Base-by-base conservation (phyloP, 2,113 vertebrate species). In the Zapus hudsonius region DNA sequence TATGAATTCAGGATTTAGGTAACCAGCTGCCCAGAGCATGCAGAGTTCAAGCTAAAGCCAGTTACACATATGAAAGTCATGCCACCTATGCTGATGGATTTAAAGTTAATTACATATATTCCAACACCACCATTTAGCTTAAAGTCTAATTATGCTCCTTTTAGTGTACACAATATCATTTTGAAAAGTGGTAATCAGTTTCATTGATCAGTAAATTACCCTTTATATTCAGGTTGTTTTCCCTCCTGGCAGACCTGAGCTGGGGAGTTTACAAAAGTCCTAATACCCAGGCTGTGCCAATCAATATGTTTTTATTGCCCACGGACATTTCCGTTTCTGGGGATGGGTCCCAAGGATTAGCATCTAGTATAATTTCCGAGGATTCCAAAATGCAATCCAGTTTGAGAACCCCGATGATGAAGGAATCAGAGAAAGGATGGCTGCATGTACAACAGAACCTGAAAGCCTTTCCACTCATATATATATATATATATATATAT, bases 1-100 rank as follows among this genome's bases (percentile, higher is more conserved):
- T 95, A 40, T 92, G 84, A 86, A 57, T 93, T 87, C 57, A 79
- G 91, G 72, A 80, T 91, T 66, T 94, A 84, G 38, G 55, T 57
- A 89, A 86, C 25, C 55, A 80, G 13, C 87, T 94, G 78, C 81
- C 63, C 70, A 7, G 33, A n/a, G 47, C 47, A 47, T 74, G n/a
- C 29, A 20, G 75, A 83, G 25, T 66, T 75, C 36, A 90, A 67
- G 25, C 12, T 78, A 70, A 19, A 29, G 33, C 23, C 47, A 61
- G 66, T 13, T 25, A 3, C 47, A 78, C 74, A 15, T 80, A 11
- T 42, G 76, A 84, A 90, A 42, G 81, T 36, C 52, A 33, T 59
- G 31, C 55, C 69, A 29, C 84, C 55, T 69, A 7, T 72, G 36
- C 33, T 63, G 59, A 64, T n/a, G 7, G 78, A 72, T 67, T 94